Base-by-base conservation (phyloP, 2,888 invertebrate species). In the Drosophila anomelani region DNA sequence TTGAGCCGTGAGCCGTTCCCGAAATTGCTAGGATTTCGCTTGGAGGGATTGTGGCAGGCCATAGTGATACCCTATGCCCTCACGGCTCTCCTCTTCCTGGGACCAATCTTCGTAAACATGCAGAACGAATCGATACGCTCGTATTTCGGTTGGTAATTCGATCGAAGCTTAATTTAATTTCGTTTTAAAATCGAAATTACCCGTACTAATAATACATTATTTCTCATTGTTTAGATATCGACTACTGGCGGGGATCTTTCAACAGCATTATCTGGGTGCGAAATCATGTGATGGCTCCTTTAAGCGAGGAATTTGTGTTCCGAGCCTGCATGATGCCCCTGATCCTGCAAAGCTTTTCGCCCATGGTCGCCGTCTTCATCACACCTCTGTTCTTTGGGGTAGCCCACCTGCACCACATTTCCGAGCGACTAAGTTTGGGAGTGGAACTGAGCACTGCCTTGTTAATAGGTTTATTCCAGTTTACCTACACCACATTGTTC, bases 271-370 rank as follows among this genome's bases (percentile, higher is more conserved):
- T 96, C 36, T 98, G 98, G 97, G 94, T 98, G 83, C 94, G 98
- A 72, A 98, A 97, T 91, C 96, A 97, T 90, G 92, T 98, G 34
- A 96, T 98, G 84, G 98, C 98, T 1, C 99, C 98, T 0, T 92
- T 98, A 57, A 97, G 98, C 66, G 99, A 99, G 93, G 99, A 99
- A 92, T 97, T 98, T 94, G 97, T 98, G 9, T 99, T 98, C 93
- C 94, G 99, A 78, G 97, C 98, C 1, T 98, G 98, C 90, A 98
- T 99, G 97, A 94, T 98, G 93, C 98, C 98, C 6, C 92, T 98
- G 44, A 93, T 99, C 46, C 93, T 98, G 78, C 97, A 98, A 90
- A 96, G 96, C 90, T 95, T 97, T 82, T 93, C 94, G 32, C 96
- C 96, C 0, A 92, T 94, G 38, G 94, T 94, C 68, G 96, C 97